Conservation (phyloP, 2,113 vertebrate species). For the Pipra filicauda region DNA sequence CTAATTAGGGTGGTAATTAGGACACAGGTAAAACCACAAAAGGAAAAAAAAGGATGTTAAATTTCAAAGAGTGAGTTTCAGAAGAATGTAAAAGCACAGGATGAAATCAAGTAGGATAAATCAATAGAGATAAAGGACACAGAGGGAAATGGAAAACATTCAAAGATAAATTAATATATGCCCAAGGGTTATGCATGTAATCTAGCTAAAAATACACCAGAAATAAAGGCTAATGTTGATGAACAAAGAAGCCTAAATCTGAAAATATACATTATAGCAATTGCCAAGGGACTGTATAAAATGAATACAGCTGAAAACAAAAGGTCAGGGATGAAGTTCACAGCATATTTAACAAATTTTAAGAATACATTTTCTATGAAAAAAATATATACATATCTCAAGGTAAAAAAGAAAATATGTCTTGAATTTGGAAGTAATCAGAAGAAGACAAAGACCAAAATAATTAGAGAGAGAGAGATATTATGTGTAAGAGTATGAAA, state of each 20-base stretch:
- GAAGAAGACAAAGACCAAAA: not conserved
- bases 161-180: constrained; percentile 78
- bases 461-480: not conserved
- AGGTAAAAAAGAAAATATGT: constrained; percentile 5
- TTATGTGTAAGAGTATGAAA: not conserved
- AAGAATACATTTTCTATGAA: not conserved
- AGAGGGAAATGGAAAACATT: constrained; percentile 78
- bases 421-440: constrained; percentile 34
- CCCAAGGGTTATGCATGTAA: constrained; percentile 76
- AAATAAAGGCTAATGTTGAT: constrained; percentile 61
- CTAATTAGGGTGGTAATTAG: constrained; percentile 77
- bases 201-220: constrained; percentile 75
- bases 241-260: constrained; percentile 46
- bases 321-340: not conserved
- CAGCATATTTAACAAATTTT: not conserved
- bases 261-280: not conserved
- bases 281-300: not conserved
- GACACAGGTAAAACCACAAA: constrained; percentile 71
- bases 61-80: constrained; percentile 68
- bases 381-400: not conserved
- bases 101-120: constrained; percentile 75
- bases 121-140: constrained; percentile 75
- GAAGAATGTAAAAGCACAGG: constrained; percentile 70
- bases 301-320: not conserved
- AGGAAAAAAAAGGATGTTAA: constrained; percentile 49